Conservation (phyloP, 2,113 vertebrate species). For the Aspidoscelis tigris region DNA sequence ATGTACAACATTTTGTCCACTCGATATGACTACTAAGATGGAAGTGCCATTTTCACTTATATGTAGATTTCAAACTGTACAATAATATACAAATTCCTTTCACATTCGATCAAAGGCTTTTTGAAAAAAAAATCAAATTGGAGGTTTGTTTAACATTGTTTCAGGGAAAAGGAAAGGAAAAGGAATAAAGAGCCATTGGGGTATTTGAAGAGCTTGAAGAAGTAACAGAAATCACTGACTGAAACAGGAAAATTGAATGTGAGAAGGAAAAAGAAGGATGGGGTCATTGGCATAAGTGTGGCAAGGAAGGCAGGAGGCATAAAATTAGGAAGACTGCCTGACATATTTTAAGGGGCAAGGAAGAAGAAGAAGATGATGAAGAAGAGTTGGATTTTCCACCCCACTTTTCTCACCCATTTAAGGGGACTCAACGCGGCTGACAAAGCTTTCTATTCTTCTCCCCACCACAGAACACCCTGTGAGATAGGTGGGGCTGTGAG, state of each 20-base stretch:
- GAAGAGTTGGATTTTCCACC: too few species aligned
- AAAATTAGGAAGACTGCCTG: neutral
- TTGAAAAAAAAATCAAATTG: constrained; percentile 10
- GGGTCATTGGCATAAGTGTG: neutral
- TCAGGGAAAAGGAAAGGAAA: neutral
- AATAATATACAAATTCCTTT: constrained; percentile 21
- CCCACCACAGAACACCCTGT: too few species aligned
- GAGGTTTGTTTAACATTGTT: constrained; percentile 31
- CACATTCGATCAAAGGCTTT: constrained; percentile 20
- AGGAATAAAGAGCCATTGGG: neutral
- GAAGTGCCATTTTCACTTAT: constrained; percentile 31
- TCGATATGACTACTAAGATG: constrained; percentile 18
- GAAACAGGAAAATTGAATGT: neutral
- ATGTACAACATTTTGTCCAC: neutral
- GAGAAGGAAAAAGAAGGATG: too few species aligned
- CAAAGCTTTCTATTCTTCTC: too few species aligned
- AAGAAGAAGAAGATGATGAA: too few species aligned
- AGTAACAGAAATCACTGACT: neutral
- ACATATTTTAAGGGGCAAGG: neutral
- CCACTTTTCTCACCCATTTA: too few species aligned
- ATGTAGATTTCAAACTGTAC: neutral
- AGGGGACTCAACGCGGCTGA: too few species aligned
- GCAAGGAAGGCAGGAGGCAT: neutral
- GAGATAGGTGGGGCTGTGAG: too few species aligned
- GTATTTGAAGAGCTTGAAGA: neutral